Evolutionary conservation across 2,113 vertebrate species (phyloP).

Genomic region (Formicarius rufipectus): DNA sequence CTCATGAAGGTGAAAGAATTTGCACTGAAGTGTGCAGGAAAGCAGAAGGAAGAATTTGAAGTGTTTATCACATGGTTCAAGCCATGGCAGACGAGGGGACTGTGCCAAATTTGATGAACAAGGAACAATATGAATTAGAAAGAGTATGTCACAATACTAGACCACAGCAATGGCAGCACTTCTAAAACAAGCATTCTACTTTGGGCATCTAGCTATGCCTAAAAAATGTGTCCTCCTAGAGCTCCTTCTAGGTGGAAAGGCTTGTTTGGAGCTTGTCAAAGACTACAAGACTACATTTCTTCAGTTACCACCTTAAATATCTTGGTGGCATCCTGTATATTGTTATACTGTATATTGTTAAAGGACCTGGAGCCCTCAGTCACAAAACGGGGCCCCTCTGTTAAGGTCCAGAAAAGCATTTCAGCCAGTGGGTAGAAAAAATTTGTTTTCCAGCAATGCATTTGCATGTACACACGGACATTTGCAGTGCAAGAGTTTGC

Average conservation of each 20-base stretch:
- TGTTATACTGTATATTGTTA: background rate
- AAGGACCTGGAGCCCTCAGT: background rate
- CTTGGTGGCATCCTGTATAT: background rate
- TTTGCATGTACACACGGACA: background rate
- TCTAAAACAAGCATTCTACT: background rate
- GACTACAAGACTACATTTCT: background rate
- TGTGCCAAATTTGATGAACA: background rate
- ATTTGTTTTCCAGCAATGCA: background rate
- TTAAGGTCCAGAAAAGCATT: background rate
- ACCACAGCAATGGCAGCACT: background rate
- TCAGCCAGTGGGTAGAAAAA: background rate
- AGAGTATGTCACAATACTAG: background rate
- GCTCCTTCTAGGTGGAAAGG: background rate
- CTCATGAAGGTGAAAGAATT: background rate
- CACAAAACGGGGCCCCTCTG: background rate
- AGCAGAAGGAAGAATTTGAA: background rate
- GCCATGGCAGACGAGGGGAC: background rate
- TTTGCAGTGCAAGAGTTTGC: background rate
- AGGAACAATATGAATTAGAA: background rate
- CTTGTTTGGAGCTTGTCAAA: rapidly evolving
- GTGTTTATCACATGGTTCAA: background rate
- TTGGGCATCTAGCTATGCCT: background rate
- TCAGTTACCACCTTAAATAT: background rate
- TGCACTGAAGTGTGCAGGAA: background rate
- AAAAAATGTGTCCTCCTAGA: background rate